A percentile compares a stretch with the other conserved stretches of the same genome.
phyloP scores from a whole-genome alignment of 2,113 vertebrate genomes.

The Dicentrarchus labrax region DNA sequence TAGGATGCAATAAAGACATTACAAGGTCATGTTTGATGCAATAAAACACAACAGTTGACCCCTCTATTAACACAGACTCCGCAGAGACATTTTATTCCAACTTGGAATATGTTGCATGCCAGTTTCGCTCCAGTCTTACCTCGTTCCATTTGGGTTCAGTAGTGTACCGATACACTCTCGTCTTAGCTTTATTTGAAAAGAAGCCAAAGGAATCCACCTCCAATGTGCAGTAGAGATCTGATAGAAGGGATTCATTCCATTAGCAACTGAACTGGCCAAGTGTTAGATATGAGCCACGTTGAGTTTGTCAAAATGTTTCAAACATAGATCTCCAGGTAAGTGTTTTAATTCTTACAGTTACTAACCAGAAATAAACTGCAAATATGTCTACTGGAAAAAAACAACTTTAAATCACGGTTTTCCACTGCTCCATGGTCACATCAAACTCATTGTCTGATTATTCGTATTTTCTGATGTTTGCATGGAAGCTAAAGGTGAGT shows the following conservation, averaged over 20 bases:
- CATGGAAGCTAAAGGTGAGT: slow-evolving; percentile 33
- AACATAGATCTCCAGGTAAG: too few relatives aligned
- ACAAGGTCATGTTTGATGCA: neutral
- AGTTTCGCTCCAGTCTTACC: slow-evolving; percentile 79
- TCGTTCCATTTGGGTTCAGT: slow-evolving; percentile 98
- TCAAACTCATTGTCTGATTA: slow-evolving; percentile 21
- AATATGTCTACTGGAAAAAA: too few relatives aligned
- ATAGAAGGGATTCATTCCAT: neutral
- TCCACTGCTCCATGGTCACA: neutral
- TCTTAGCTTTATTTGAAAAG: slow-evolving; percentile 98
- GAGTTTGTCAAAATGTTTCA: neutral
- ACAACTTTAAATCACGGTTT: too few relatives aligned
- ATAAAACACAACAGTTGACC: neutral
- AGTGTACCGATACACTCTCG: slow-evolving; percentile 96
- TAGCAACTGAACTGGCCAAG: neutral
- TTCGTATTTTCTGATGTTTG: slow-evolving; percentile 30
- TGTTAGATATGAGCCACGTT: neutral
- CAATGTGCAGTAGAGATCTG: slow-evolving; percentile 97
- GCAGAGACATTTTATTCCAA: neutral
- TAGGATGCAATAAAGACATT: neutral
- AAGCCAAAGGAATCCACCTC: slow-evolving; percentile 99
- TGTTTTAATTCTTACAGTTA: neutral
- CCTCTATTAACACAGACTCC: neutral
- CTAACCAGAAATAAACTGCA: neutral
- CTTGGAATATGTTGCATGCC: neutral